A percentile compares a stretch with the other conserved stretches of the same genome.
Conservation (phyloP, 2,113 vertebrate genomes). For the Myodes glareolus region DNA sequence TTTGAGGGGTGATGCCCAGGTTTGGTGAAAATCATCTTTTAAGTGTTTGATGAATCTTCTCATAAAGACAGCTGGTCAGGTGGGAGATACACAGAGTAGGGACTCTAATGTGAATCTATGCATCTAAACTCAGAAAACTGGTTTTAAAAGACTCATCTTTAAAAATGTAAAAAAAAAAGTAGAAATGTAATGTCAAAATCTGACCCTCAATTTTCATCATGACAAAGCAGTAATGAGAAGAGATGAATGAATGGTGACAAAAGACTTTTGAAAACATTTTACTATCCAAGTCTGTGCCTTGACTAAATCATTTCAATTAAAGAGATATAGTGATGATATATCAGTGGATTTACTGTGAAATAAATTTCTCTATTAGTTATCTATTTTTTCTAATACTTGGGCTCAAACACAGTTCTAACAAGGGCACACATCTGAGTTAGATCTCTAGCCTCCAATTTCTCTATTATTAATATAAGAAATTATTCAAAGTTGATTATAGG, state of each 20-base stretch:
- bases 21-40: neutral
- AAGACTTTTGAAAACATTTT: neutral
- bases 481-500: neutral
- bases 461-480: neutral
- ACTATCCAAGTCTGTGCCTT: neutral
- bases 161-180: neutral
- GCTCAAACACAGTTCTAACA: neutral
- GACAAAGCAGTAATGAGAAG: neutral
- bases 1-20: too few relatives aligned
- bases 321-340: neutral
- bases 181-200: neutral
- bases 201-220: neutral
- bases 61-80: neutral
- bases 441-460: neutral
- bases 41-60: neutral
- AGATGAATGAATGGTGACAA: neutral
- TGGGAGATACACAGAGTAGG: neutral
- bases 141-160: neutral
- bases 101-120: neutral
- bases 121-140: neutral
- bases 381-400: neutral
- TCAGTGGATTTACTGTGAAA: neutral
- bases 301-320: neutral
- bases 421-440: neutral
- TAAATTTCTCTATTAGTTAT: neutral